Base-by-base conservation (phyloP, 2,113 vertebrate genomes). In the Ictidomys tridecemlineatus region DNA sequence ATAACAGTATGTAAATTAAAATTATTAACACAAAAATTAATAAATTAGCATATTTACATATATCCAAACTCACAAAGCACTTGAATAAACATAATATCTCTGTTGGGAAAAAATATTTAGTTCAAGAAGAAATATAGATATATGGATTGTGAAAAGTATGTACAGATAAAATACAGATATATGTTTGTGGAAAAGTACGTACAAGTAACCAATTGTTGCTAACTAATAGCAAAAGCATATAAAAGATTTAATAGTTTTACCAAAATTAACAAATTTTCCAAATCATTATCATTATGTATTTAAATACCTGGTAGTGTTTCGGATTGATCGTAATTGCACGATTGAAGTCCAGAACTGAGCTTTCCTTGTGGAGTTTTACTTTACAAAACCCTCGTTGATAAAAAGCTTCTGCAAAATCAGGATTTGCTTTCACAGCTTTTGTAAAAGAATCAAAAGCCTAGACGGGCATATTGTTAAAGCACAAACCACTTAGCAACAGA, bases 311-410 rank as follows among this genome's bases (percentile, higher is more conserved):
- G 95, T 99, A 99, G 98, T 98, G 98, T 84, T 97, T 94, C 32
- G 99, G 98, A 95, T 98, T 95, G 92, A 99, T 93, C 37, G 94
- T 95, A 94, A 99, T 98, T 7, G 99, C 98, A 97, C 18, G 97
- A 95, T 98, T 99, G 85, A 99, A 99, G 97, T 99, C 99, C 95
- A 95, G 84, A 72, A 99, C 95, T 13, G 98, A 97, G 32, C 91
- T 98, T n/a, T 97, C 92, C 93, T 98, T 98, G 8, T 97, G 73
- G 22, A 99, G 98, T 58, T 98, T 98, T 94, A 98, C 96, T 94
- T 98, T 98, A 96, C 99, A 99, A 76, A 99, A 96, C 4, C 99
- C 99, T 90, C 99, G 97, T 34, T 99, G 98, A 97, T 99, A 99
- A 98, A 98, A 99, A 34, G 98, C 98, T 84, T 99, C 98, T 58